Percentiles rank a stretch among this genome's conserved stretches.
phyloP scores from a whole-genome alignment of 2,888 invertebrate species.

The Drosophila meridionalis region DNA sequence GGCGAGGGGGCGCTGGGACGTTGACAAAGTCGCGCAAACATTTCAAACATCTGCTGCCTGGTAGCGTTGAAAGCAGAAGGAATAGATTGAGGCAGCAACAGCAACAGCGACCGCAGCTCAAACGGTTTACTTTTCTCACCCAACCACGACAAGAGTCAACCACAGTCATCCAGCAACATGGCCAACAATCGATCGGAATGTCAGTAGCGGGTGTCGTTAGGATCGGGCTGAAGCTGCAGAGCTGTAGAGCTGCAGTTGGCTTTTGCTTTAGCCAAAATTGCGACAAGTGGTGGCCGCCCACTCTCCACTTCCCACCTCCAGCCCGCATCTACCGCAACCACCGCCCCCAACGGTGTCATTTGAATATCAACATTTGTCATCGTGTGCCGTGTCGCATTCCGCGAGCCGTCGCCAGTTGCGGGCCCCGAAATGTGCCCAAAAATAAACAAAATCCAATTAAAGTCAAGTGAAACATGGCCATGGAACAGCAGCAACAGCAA shows the following conservation, averaged over 20 bases:
- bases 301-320: slow-evolving; percentile 1
- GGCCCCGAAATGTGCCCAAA: slow-evolving; percentile 73
- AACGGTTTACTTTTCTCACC: slow-evolving; percentile 75
- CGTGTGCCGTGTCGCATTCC: slow-evolving; percentile 79
- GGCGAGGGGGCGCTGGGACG: slow-evolving; percentile 25
- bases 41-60: slow-evolving; percentile 70
- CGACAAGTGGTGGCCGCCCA: slow-evolving; percentile 46
- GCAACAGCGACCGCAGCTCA: slow-evolving; percentile 7
- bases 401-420: slow-evolving; percentile 56
- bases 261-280: slow-evolving; percentile 27
- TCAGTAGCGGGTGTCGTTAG: slow-evolving; percentile 66
- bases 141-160: slow-evolving; percentile 29
- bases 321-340: slow-evolving; percentile 48
- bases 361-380: slow-evolving; percentile 81
- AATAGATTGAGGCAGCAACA: slow-evolving; percentile 37
- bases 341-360: slow-evolving; percentile 70
- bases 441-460: slow-evolving; percentile 78
- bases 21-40: slow-evolving; percentile 72
- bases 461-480: slow-evolving; percentile 68
- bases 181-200: slow-evolving; percentile 75
- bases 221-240: slow-evolving; percentile 2
- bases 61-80: slow-evolving; percentile 50
- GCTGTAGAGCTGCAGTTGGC: neutral
- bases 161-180: slow-evolving; percentile 60
- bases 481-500: slow-evolving; percentile 30